Evolutionary conservation across 2,113 vertebrate species (phyloP).

Genomic region (Misgurnus anguillicaudatus): DNA sequence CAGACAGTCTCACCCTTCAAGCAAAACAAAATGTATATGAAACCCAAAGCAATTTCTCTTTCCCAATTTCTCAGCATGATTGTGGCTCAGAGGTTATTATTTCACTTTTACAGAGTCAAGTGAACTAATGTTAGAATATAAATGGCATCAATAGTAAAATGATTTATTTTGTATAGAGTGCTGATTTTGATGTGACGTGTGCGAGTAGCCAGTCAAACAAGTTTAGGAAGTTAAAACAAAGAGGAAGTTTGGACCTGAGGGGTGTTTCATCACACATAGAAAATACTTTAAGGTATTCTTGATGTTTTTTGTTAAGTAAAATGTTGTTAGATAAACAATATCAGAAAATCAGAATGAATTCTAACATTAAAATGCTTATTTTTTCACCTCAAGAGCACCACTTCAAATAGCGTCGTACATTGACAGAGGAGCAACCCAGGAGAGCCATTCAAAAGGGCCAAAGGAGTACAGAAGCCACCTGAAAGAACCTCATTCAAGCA

Average conservation of each 20-base stretch:
- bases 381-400: conserved; percentile 52
- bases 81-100: conserved; percentile 55
- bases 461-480: neutral
- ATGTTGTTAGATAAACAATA: neutral
- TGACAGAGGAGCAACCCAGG: conserved; percentile 9
- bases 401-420: conserved; percentile 35
- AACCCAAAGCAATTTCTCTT: conserved; percentile 26
- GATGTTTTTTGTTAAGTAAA: neutral
- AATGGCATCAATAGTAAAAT: neutral
- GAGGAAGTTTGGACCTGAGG: neutral
- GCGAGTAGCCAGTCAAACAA: neutral
- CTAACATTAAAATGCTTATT: conserved; percentile 9
- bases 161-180: neutral
- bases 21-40: conserved; percentile 26
- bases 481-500: neutral
- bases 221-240: neutral
- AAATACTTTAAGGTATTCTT: conserved; percentile 50
- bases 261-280: conserved; percentile 17
- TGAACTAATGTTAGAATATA: neutral
- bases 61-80: conserved; percentile 36
- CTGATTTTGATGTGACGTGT: conserved; percentile 9
- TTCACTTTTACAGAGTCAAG: neutral
- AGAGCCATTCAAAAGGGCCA: neutral
- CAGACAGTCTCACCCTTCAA: conserved; percentile 60
- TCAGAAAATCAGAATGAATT: conserved; percentile 8